Evolutionary conservation across 2,797 vertebrate species (phyloP), one percentile per base, ranked within the genome.

Genomic region (Emydoidea blandingii): DNA sequence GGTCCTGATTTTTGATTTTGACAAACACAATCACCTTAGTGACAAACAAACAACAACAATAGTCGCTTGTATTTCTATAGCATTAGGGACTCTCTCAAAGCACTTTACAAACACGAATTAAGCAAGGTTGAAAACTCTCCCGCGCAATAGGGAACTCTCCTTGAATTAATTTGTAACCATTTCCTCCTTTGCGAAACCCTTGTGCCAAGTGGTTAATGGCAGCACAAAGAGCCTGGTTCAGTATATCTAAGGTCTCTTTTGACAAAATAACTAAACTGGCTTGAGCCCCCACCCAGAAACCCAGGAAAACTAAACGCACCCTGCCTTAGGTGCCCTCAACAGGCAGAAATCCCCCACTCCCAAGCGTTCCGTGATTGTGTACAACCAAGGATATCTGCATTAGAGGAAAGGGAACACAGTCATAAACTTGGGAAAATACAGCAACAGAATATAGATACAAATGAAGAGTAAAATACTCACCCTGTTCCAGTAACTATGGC

Each of bases 51-150:
- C 31, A 65, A 34, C 59, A 65, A n/a, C 19, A 37, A 23, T 41
- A 92, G 57, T 1, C 0, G 89, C 96, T 97, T 94, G 87, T 47
- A 80, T 89, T 96, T 96, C 95, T 91, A 0, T 83, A 84, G 57
- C 41, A n/a, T 91, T 93, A 68, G 79, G 44, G 50, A 83, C 85
- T 6, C 50, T 93, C 72, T 49, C 68, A 53, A 62, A 88, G 56
- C 90, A 52, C 52, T 86, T 44, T 89, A 50, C 81, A 94, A 96
- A 91, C 41, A 81, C 59, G 57, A 88, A 94, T 72, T 53, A 88
- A 79, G n/a, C 91, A 91, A 91, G 34, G 50, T 93, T 95, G 74
- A 91, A 94, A 94, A 87, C 79, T 87, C 88, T 54, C 79, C 94
- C 79, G 87, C 91, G 81, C 79, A 83, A 52, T 78, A 62, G 16